Percentiles rank a stretch among this genome's conserved stretches.
phyloP scores from a whole-genome alignment of 2,888 invertebrate species.

The Acronicta psi region DNA sequence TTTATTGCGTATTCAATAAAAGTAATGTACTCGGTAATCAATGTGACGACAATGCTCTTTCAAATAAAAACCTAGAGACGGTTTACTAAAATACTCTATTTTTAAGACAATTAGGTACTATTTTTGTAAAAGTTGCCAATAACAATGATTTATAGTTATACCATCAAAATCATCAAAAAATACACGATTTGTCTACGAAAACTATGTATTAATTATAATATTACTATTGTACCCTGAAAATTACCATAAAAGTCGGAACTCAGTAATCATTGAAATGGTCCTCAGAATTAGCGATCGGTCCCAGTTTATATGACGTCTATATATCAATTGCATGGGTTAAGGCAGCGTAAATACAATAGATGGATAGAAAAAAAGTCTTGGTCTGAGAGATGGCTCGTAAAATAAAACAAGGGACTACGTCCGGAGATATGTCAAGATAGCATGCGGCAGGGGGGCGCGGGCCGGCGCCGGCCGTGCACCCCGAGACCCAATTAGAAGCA shows the following conservation, averaged over 20 bases:
- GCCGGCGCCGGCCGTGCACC: slow-evolving; percentile 77
- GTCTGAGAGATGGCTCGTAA: slow-evolving; percentile 86
- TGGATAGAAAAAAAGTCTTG: slow-evolving; percentile 74
- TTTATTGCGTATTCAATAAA: slow-evolving; percentile 87
- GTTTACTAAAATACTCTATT: slow-evolving; percentile 34
- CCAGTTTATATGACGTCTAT: slow-evolving; percentile 75
- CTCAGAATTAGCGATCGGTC: slow-evolving; percentile 73
- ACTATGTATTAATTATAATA: slow-evolving; percentile 12
- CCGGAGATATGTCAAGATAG: slow-evolving; percentile 89
- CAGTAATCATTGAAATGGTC: slow-evolving; percentile 59
- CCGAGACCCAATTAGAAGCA: slow-evolving; percentile 88
- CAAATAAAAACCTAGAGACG: slow-evolving; percentile 54
- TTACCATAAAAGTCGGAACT: slow-evolving; percentile 33
- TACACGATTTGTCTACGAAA: slow-evolving; percentile 20
- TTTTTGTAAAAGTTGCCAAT: slow-evolving; percentile 6
- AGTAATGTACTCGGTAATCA: slow-evolving; percentile 82
- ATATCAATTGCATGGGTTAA: slow-evolving; percentile 79
- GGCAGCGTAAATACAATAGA: slow-evolving; percentile 82
- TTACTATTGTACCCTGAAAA: slow-evolving; percentile 15
- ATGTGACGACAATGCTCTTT: slow-evolving; percentile 65
- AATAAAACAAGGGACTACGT: slow-evolving; percentile 87
- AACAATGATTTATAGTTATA: slow-evolving; percentile 2
- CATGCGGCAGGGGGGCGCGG: slow-evolving; percentile 80
- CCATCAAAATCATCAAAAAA: background rate
- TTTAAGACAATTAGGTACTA: slow-evolving; percentile 20